A percentile compares a stretch with the other conserved stretches of the same genome.
Evolutionary conservation across 1,140 invertebrate genomes (phyloP).

Genomic region (Rhyacophila brunnea): DNA sequence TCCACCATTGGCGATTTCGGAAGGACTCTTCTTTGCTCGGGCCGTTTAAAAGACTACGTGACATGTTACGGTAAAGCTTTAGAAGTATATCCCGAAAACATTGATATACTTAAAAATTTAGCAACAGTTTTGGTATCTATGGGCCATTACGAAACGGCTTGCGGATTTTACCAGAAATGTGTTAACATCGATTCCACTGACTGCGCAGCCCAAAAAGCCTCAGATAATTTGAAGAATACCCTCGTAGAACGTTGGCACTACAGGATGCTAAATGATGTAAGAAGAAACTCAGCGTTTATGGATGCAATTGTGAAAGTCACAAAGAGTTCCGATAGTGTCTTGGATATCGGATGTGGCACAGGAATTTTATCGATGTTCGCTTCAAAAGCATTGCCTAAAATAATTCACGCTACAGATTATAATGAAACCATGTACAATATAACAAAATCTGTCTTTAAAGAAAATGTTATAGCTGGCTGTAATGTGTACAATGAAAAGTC

Average conservation of each 20-base stretch:
- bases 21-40: constrained; percentile 31
- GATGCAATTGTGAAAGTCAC: constrained; percentile 62
- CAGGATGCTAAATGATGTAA: constrained; percentile 75
- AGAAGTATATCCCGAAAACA: constrained; percentile 40
- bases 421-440: constrained; percentile 63
- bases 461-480: background rate
- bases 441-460: constrained; percentile 38
- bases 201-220: constrained; percentile 45
- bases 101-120: constrained; percentile 42
- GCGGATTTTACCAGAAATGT: constrained; percentile 44
- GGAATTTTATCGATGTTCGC: constrained; percentile 69
- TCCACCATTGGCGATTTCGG: constrained; percentile 37
- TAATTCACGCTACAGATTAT: constrained; percentile 66
- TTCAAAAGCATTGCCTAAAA: constrained; percentile 53
- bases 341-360: constrained; percentile 76
- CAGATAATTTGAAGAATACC: constrained; percentile 48
- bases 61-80: constrained; percentile 41
- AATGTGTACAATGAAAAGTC: constrained; percentile 1
- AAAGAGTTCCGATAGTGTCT: constrained; percentile 53
- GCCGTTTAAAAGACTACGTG: constrained; percentile 44
- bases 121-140: constrained; percentile 44
- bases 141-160: constrained; percentile 42
- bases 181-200: constrained; percentile 38
- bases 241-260: constrained; percentile 77
- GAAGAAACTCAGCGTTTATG: constrained; percentile 65